Evolutionary conservation across 2,113 vertebrate species (phyloP).

Genomic region (Pogonocichla stellata): DNA sequence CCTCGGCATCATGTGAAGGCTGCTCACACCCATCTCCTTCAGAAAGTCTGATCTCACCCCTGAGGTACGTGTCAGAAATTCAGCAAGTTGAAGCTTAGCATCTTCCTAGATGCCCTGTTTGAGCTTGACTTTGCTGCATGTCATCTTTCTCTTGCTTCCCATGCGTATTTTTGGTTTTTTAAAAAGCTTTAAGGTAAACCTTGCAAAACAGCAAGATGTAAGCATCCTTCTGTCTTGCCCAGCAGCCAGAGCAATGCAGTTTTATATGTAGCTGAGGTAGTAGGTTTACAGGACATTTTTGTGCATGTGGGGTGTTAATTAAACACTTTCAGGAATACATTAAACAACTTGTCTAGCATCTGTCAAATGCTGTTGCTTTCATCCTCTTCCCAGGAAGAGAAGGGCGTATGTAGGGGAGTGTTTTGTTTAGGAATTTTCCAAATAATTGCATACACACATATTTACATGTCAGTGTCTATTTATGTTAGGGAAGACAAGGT

Average conservation of each 20-base stretch:
- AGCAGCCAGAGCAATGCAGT: background rate
- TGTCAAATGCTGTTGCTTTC: slow-evolving; percentile 4
- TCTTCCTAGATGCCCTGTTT: background rate
- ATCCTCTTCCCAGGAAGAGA: slow-evolving; percentile 4
- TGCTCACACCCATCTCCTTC: background rate
- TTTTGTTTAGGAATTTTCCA: slow-evolving; percentile 31
- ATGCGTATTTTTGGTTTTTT: background rate
- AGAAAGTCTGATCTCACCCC: background rate
- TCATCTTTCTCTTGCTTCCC: background rate
- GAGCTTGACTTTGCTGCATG: slow-evolving; percentile 1
- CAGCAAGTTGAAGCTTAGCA: background rate
- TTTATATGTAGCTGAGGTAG: background rate
- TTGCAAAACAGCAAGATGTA: background rate
- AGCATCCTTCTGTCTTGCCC: background rate
- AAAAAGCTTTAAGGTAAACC: background rate
- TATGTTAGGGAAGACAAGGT: background rate
- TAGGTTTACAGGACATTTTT: background rate
- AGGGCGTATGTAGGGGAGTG: background rate
- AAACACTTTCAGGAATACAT: background rate
- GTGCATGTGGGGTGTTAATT: background rate
- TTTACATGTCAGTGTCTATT: background rate
- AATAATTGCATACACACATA: background rate
- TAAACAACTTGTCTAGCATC: background rate
- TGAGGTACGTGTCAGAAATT: background rate
- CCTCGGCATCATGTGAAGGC: background rate